Percentiles rank a stretch among this genome's conserved stretches.
Conservation (phyloP, 2,797 vertebrate genomes). For the Acipenser ruthenus region DNA sequence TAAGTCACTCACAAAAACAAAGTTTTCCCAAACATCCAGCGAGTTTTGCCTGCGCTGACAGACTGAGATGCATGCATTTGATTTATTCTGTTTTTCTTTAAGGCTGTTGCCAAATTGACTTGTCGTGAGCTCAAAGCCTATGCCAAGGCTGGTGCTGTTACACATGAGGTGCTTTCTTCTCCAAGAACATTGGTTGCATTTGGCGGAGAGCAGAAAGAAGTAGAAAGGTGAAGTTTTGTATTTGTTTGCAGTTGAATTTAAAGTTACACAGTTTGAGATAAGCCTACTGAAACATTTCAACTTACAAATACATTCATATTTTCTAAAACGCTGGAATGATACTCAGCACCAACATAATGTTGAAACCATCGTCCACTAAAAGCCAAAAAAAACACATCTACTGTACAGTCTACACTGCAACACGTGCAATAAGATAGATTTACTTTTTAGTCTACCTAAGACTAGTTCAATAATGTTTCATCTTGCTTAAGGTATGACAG, state of each 20-base stretch:
- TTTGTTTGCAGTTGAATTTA: too few relatives aligned
- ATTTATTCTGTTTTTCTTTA: background rate
- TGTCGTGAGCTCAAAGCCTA: slow-evolving; percentile 60
- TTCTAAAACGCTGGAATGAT: background rate
- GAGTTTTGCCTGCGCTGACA: background rate
- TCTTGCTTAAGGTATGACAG: slow-evolving; percentile 54
- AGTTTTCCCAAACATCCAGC: background rate
- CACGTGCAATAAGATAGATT: too few relatives aligned
- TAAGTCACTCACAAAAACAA: too few relatives aligned
- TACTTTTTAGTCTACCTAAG: too few relatives aligned
- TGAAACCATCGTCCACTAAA: too few relatives aligned
- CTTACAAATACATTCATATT: background rate
- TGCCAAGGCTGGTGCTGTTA: slow-evolving; percentile 65
- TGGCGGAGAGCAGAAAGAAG: slow-evolving; percentile 62
- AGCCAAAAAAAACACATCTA: too few relatives aligned
- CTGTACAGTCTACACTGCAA: too few relatives aligned
- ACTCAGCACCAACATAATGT: background rate
- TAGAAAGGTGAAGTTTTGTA: slow-evolving; percentile 46
- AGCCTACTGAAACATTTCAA: background rate
- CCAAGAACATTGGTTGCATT: slow-evolving; percentile 71
- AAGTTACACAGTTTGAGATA: too few relatives aligned
- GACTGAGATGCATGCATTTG: background rate
- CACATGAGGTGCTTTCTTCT: slow-evolving; percentile 65
- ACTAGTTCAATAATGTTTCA: slow-evolving; percentile 12
- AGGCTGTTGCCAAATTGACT: slow-evolving; percentile 60